Conservation (phyloP, 2,888 invertebrate genomes). For the Pristionchus exspectatus region DNA sequence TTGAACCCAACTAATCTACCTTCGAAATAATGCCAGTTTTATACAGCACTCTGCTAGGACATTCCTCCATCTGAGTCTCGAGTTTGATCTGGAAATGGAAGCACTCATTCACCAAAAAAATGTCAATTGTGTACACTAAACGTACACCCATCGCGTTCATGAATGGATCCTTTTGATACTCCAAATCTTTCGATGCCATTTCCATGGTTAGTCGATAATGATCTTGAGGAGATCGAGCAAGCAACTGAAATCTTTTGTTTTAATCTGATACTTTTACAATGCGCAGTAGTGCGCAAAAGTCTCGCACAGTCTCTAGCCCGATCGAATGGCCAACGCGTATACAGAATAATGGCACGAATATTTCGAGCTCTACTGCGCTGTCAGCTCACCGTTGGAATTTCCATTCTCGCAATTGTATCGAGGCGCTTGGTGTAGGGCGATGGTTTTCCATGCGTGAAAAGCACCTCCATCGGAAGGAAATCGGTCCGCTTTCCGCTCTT, state of each 20-base stretch:
- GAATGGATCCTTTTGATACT: slow-evolving; percentile 1
- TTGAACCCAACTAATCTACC: background rate
- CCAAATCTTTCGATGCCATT: slow-evolving; percentile 49
- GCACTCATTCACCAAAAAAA: background rate
- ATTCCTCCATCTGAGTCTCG: slow-evolving; percentile 51
- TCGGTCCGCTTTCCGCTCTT: slow-evolving; percentile 52
- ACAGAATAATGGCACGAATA: background rate
- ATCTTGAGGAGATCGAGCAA: slow-evolving; percentile 54
- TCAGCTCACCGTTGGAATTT: slow-evolving; percentile 34
- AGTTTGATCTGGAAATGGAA: background rate
- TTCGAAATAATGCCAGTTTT: background rate
- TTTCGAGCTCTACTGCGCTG: background rate
- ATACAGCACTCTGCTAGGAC: slow-evolving; percentile 20
- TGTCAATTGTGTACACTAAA: background rate
- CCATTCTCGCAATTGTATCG: slow-evolving; percentile 53
- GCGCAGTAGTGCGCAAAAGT: too few relatives aligned
- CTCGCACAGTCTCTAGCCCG: background rate
- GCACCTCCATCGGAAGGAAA: slow-evolving; percentile 58
- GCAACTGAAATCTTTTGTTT: background rate
- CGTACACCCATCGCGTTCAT: background rate
- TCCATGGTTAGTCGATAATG: slow-evolving; percentile 53
- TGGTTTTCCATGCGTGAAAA: slow-evolving; percentile 54
- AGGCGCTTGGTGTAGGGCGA: slow-evolving; percentile 57
- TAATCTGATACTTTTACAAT: too few relatives aligned
- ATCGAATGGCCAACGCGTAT: too few relatives aligned